These are phyloP conservation scores for Gallinago undulata DNA, from an alignment of 2,113 vertebrate genomes.

Conservation along the genomic window DNA sequence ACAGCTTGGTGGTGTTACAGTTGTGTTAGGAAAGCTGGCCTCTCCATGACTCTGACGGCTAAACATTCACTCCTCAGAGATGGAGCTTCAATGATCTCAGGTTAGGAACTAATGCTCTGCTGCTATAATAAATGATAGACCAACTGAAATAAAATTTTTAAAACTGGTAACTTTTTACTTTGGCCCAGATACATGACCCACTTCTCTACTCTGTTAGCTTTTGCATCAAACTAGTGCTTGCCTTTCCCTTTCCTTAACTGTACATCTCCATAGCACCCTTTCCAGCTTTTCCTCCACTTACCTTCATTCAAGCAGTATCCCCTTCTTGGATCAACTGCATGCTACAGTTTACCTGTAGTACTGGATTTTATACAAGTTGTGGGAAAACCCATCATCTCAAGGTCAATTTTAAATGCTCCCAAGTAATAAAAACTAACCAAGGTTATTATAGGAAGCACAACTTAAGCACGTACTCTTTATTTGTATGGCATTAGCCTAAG, in stretches of 20 bases:
- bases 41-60: not conserved
- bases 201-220: not conserved
- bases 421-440: not conserved
- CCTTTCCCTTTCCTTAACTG: not conserved
- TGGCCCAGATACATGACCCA: not conserved
- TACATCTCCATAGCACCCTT: accelerated
- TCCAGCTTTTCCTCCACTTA: not conserved
- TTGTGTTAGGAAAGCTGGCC: not conserved
- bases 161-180: not conserved
- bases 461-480: not conserved
- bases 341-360: not conserved
- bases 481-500: not conserved
- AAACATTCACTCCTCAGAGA: not conserved
- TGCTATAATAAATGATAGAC: not conserved
- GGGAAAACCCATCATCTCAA: not conserved
- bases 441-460: not conserved
- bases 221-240: not conserved
- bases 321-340: not conserved
- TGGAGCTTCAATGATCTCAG: not conserved
- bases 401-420: not conserved
- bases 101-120: not conserved
- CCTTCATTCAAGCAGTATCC: not conserved
- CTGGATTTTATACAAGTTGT: not conserved
- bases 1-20: not conserved
- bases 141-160: not conserved